Percentiles rank a stretch among this genome's conserved stretches.
Evolutionary conservation across 2,888 invertebrate species (phyloP).

Genomic region (Leptogaster cylindrica): DNA sequence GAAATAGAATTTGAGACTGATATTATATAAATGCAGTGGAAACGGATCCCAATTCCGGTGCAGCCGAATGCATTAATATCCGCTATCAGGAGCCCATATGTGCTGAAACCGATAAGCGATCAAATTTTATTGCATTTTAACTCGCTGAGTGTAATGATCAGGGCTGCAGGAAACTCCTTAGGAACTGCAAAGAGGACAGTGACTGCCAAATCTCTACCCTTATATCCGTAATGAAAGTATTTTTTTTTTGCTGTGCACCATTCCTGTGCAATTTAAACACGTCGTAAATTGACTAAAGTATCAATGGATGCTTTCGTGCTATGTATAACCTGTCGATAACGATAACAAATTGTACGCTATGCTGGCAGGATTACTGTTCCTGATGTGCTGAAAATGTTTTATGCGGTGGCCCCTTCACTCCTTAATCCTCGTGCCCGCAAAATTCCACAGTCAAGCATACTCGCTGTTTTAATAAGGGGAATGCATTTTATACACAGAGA

Average conservation of each 20-base stretch:
- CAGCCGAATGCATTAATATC: slow-evolving; percentile 12
- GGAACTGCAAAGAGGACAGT: neutral
- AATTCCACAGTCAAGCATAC: no score
- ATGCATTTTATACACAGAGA: no score
- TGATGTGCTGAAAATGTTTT: slow-evolving; percentile 33
- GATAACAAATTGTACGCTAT: slow-evolving; percentile 25
- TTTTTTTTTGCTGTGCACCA: slow-evolving; percentile 30
- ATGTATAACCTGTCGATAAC: slow-evolving; percentile 21
- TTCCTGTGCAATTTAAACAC: slow-evolving; percentile 29
- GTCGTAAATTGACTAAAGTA: slow-evolving; percentile 29
- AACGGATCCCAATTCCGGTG: no score
- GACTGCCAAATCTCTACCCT: slow-evolving; percentile 3
- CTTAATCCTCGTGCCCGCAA: no score
- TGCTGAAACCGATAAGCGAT: slow-evolving; percentile 31
- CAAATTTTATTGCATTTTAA: slow-evolving; percentile 35
- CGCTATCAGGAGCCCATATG: neutral
- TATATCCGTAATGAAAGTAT: neutral
- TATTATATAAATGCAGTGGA: no score
- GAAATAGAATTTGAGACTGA: no score
- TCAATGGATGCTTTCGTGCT: slow-evolving; percentile 22
- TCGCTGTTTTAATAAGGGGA: no score
- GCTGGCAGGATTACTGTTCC: slow-evolving; percentile 17
- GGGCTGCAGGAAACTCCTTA: neutral
- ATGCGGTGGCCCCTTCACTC: slow-evolving; percentile 19
- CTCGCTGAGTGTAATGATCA: neutral